Conservation (phyloP, 1,140 invertebrate species). For the Drosophila sp. region DNA sequence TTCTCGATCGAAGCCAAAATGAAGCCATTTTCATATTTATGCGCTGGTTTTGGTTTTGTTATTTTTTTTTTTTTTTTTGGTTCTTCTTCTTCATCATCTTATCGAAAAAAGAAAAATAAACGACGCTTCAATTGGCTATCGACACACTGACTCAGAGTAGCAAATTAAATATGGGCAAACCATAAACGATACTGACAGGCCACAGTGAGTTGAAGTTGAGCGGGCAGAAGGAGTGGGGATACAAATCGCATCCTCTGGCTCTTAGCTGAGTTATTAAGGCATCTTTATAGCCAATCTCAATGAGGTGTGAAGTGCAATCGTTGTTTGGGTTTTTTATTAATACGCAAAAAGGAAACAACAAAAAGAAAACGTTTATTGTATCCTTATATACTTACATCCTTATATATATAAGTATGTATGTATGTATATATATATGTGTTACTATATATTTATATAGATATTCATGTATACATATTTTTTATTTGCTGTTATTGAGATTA, state of each 20-base stretch:
- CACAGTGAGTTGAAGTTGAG: neutral
- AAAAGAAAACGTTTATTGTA: neutral
- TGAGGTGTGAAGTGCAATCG: slow-evolving; percentile 82
- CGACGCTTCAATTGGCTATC: slow-evolving; percentile 19
- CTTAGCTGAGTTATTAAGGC: slow-evolving; percentile 82
- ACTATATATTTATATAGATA: neutral
- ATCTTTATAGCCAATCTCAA: slow-evolving; percentile 82
- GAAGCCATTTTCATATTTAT: slow-evolving; percentile 81
- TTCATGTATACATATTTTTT: slow-evolving; percentile 44
- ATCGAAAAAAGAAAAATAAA: slow-evolving; percentile 42
- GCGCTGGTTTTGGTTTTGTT: slow-evolving; percentile 55
- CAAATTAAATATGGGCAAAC: slow-evolving; percentile 79
- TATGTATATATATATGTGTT: neutral
- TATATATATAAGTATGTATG: slow-evolving; percentile 36
- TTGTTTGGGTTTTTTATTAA: slow-evolving; percentile 76
- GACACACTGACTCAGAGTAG: slow-evolving; percentile 21
- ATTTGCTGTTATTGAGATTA: slow-evolving; percentile 56
- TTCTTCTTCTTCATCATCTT: neutral
- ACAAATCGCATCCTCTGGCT: slow-evolving; percentile 19
- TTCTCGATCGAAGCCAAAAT: slow-evolving; percentile 53
- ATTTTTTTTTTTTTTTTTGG: neutral
- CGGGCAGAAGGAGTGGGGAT: neutral
- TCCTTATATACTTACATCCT: neutral
- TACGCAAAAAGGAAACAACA: slow-evolving; percentile 57
- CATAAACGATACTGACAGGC: slow-evolving; percentile 79